These are phyloP conservation scores for Dasyurus viverrinus DNA, from an alignment of 2,113 vertebrate genomes.

Conservation along the genomic window DNA sequence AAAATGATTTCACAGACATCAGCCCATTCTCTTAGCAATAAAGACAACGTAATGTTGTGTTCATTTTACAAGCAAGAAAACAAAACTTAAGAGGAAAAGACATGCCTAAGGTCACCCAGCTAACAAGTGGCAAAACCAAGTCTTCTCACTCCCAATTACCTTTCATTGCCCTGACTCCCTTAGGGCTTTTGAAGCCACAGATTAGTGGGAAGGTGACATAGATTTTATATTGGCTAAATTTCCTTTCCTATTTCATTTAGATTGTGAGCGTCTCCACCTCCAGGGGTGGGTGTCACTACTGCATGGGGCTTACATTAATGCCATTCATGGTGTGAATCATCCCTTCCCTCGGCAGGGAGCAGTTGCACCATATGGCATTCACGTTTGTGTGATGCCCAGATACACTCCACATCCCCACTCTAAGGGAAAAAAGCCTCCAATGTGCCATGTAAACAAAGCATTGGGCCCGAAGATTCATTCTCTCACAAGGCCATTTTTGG, in stretches of 20 bases:
- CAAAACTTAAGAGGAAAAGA: background rate
- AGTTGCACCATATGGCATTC: slow-evolving; percentile 71
- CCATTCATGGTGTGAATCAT: slow-evolving; percentile 72
- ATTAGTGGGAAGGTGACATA: background rate
- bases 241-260: slow-evolving; percentile 11
- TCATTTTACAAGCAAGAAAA: background rate
- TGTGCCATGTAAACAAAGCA: slow-evolving; percentile 68
- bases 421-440: slow-evolving; percentile 63
- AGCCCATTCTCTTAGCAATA: background rate
- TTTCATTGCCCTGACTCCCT: background rate
- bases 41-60: background rate
- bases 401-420: slow-evolving; percentile 58
- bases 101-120: background rate
- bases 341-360: slow-evolving; percentile 66
- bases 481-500: slow-evolving; percentile 35
- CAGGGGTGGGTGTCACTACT: slow-evolving; percentile 58
- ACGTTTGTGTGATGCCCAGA: slow-evolving; percentile 65
- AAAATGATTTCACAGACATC: background rate
- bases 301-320: slow-evolving; percentile 76
- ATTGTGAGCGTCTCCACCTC: slow-evolving; percentile 32
- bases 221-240: slow-evolving; percentile 30
- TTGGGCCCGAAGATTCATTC: slow-evolving; percentile 53
- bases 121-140: background rate
- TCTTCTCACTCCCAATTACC: background rate
- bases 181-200: slow-evolving; percentile 10